Evolutionary conservation across 64 coral and sea anemone genomes (phyloP).

Genomic region (Exaiptasia diaphana): DNA sequence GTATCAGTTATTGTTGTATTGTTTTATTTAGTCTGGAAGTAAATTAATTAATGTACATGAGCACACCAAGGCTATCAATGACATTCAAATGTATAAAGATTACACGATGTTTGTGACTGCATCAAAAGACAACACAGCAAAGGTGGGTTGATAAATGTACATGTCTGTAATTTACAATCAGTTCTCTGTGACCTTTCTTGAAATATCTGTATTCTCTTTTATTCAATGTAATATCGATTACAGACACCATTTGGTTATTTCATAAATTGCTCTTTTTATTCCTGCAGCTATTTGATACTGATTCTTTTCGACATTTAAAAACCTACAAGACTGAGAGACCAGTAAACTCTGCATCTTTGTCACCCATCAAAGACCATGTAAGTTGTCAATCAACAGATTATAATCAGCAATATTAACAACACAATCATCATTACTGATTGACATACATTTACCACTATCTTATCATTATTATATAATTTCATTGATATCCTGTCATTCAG

Average conservation of each 20-base stretch:
- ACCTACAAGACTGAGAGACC: conserved; percentile 98
- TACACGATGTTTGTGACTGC: conserved; percentile 91
- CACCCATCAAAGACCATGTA: conserved; percentile 92
- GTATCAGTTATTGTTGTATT: too few relatives aligned
- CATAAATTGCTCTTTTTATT: not conserved
- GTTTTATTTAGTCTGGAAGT: conserved; percentile 65
- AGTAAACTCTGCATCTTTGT: conserved; percentile 91
- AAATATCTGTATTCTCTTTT: not conserved
- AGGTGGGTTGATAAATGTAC: conserved; percentile 66
- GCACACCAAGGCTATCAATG: conserved; percentile 85
- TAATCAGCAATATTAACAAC: too few relatives aligned
- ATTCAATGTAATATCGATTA: not conserved
- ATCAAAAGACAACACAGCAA: conserved; percentile 95
- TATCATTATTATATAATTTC: too few relatives aligned
- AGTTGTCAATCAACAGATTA: not conserved
- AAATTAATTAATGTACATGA: conserved; percentile 80
- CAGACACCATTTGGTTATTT: not conserved
- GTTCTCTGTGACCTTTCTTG: not conserved
- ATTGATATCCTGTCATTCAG: conserved; percentile 10
- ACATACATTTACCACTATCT: too few relatives aligned
- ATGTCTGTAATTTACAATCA: not conserved
- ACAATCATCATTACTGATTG: too few relatives aligned
- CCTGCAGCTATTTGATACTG: conserved; percentile 91
- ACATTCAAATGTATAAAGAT: conserved; percentile 97
- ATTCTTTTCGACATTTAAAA: conserved; percentile 83